phyloP scores from a whole-genome alignment of 2,113 vertebrate species.

The Coptodon bakossiorum region DNA sequence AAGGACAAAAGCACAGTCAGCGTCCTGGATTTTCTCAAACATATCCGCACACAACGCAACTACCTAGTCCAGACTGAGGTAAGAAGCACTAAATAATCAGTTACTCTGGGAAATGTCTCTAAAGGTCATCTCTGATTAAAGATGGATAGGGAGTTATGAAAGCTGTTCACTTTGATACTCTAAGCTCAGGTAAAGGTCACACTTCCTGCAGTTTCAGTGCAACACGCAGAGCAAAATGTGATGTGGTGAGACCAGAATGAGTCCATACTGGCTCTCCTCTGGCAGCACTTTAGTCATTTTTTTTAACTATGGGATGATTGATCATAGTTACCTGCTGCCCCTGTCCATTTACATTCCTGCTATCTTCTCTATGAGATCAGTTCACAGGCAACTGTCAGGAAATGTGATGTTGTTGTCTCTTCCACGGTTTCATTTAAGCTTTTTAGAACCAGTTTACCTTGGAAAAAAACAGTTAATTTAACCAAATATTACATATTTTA shows the following conservation, averaged over 20 bases:
- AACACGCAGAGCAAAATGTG: neutral
- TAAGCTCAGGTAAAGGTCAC: slow-evolving; percentile 32
- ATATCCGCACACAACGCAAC: slow-evolving; percentile 99
- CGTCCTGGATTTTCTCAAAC: slow-evolving; percentile 98
- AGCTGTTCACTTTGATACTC: slow-evolving; percentile 7
- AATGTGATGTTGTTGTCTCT: neutral
- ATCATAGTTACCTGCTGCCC: neutral
- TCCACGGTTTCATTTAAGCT: neutral
- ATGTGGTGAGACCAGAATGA: neutral
- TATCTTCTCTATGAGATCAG: neutral
- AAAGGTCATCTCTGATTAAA: slow-evolving; percentile 42
- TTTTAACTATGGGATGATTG: neutral
- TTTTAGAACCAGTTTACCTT: neutral
- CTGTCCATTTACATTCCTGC: neutral
- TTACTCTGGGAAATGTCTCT: neutral
- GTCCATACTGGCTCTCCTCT: neutral
- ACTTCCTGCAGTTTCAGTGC: neutral
- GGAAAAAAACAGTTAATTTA: neutral
- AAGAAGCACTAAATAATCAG: slow-evolving; percentile 30
- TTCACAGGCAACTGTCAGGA: neutral
- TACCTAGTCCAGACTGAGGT: slow-evolving; percentile 99
- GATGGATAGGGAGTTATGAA: slow-evolving; percentile 17
- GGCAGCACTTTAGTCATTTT: neutral
- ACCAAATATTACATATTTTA: neutral
- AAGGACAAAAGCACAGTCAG: slow-evolving; percentile 98